Evolutionary conservation across 2,888 invertebrate genomes (phyloP).

Genomic region (Mesorhabditis sp.): DNA sequence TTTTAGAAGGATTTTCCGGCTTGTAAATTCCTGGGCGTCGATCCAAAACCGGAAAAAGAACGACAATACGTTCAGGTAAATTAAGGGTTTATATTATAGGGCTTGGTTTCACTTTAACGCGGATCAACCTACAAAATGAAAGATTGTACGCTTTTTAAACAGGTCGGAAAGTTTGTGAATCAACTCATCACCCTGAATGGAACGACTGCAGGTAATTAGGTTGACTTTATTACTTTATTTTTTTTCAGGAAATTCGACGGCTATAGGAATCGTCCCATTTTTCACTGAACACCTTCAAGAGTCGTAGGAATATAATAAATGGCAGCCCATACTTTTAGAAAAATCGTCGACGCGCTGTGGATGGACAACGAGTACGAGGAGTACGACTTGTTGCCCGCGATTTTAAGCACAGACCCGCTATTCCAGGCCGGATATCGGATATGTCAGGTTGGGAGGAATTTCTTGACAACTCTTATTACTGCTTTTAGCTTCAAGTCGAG

Average conservation of each 20-base stretch:
- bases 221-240: too few species aligned
- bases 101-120: too few species aligned
- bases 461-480: neutral
- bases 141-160: too few species aligned
- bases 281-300: too few species aligned
- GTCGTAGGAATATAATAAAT: neutral
- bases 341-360: slow-evolving; percentile 1
- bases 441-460: slow-evolving; percentile 2
- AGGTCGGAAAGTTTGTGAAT: slow-evolving; percentile 6
- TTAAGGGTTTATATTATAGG: too few species aligned
- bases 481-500: neutral
- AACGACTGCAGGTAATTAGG: neutral
- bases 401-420: neutral
- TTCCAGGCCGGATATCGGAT: neutral
- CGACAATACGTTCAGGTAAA: too few species aligned
- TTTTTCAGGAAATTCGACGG: too few species aligned
- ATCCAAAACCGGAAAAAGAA: neutral
- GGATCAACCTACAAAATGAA: too few species aligned
- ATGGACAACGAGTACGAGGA: slow-evolving; percentile 6
- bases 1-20: neutral
- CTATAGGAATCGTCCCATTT: too few species aligned
- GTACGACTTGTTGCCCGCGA: neutral
- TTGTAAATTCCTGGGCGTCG: neutral
- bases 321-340: neutral
- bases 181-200: neutral